Conservation (phyloP, 2,797 vertebrate genomes). For the Cirrhinus mrigala region DNA sequence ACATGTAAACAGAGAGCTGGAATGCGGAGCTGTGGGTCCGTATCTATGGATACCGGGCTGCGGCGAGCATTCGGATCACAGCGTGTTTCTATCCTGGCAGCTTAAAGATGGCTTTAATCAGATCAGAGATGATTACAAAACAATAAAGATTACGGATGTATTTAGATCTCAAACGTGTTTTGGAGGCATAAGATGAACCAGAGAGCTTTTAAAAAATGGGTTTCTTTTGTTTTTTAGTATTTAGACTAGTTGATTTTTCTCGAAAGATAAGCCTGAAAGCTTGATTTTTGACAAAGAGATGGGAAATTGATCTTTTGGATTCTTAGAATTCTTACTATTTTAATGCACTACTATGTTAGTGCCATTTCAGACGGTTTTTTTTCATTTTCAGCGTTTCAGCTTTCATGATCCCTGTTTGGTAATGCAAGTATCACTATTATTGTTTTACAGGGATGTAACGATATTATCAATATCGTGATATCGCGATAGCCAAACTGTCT, state of each 20-base stretch:
- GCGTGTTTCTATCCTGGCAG: conserved; percentile 38
- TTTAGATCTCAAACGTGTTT: conserved; percentile 33
- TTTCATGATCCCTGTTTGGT: background rate
- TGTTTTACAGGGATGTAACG: no score
- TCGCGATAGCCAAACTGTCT: no score
- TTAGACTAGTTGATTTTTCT: background rate
- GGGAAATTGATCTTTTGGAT: background rate
- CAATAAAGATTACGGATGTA: conserved; percentile 46
- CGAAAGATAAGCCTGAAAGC: background rate
- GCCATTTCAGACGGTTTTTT: background rate
- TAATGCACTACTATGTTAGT: background rate
- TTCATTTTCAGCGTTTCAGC: background rate
- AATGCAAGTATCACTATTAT: background rate
- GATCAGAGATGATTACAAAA: conserved; percentile 51
- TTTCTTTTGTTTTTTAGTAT: background rate
- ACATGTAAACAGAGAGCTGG: conserved; percentile 35
- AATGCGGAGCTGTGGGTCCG: conserved; percentile 4
- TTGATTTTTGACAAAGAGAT: background rate
- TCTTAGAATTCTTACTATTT: background rate
- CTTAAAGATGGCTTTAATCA: conserved; percentile 52
- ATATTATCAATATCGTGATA: no score
- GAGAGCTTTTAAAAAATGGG: background rate
- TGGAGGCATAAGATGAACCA: background rate
- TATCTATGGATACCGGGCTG: conserved; percentile 52
- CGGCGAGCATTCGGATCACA: conserved; percentile 19